Percentiles rank a stretch among this genome's conserved stretches.
Conservation (phyloP, 2,113 vertebrate species). For the Rhinichthys klamathensis region DNA sequence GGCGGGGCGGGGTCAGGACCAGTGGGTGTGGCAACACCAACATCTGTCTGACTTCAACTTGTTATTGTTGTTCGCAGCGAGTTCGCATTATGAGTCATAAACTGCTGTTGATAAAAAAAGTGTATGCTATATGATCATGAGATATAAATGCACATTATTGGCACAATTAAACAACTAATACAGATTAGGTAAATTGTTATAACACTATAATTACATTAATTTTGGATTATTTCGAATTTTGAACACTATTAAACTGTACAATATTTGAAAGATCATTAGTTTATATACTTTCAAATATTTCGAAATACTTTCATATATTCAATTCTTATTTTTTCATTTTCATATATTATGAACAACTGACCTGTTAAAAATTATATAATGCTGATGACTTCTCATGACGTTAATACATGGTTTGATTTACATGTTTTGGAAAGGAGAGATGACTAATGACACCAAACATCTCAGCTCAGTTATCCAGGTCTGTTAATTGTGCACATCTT, state of each 20-base stretch:
- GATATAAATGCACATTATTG: neutral
- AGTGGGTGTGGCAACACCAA: conserved; percentile 39
- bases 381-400: neutral
- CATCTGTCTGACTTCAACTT: conserved; percentile 44
- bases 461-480: conserved; percentile 18
- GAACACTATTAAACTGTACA: too few species aligned
- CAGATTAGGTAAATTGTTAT: neutral
- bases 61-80: conserved; percentile 19
- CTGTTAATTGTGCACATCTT: conserved; percentile 51
- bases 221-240: too few species aligned
- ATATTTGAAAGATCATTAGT: too few species aligned
- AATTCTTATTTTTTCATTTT: neutral
- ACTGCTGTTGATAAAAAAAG: neutral
- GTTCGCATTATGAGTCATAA: neutral
- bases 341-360: neutral
- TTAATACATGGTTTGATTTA: neutral
- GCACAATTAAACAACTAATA: neutral
- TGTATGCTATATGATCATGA: neutral
- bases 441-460: neutral
- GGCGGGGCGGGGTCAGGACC: conserved; percentile 65
- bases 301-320: too few species aligned
- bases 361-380: neutral
- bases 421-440: neutral
- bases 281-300: too few species aligned
- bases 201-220: neutral